Conservation (phyloP, 2,888 invertebrate species). For the Tetragonisca angustula region DNA sequence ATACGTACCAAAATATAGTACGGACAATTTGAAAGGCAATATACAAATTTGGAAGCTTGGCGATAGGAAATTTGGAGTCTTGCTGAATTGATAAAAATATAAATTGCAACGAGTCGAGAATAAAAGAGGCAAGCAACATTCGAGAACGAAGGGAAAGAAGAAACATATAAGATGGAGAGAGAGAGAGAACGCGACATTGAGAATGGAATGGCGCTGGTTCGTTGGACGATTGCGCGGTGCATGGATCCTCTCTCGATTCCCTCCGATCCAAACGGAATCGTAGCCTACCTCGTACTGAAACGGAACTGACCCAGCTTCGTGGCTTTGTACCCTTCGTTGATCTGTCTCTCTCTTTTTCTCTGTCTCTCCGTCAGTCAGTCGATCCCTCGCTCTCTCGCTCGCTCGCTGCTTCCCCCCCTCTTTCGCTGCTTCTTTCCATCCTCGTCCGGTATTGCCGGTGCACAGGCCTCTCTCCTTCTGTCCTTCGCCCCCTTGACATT, state of each 20-base stretch:
- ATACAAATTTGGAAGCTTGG: too few species aligned
- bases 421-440: constrained; percentile 10
- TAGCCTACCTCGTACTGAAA: constrained; percentile 71
- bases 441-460: constrained; percentile 2
- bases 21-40: too few species aligned
- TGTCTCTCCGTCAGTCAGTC: constrained; percentile 30
- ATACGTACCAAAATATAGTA: too few species aligned
- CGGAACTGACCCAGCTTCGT: constrained; percentile 74
- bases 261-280: constrained; percentile 67
- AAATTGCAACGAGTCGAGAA: too few species aligned
- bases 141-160: background rate
- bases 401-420: constrained; percentile 1
- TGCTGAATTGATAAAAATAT: too few species aligned
- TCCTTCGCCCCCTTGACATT: constrained; percentile 59
- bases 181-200: background rate
- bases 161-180: background rate
- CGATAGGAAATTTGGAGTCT: too few species aligned
- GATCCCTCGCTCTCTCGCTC: constrained; percentile 23
- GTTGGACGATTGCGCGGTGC: background rate
- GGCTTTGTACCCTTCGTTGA: constrained; percentile 71
- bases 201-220: background rate
- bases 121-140: too few species aligned
- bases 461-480: constrained; percentile 27
- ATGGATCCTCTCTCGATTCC: constrained; percentile 1
- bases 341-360: constrained; percentile 64